A percentile compares a stretch with the other conserved stretches of the same genome.
Evolutionary conservation across 2,797 vertebrate species (phyloP).

Genomic region (Rhabdophis nuchalis): DNA sequence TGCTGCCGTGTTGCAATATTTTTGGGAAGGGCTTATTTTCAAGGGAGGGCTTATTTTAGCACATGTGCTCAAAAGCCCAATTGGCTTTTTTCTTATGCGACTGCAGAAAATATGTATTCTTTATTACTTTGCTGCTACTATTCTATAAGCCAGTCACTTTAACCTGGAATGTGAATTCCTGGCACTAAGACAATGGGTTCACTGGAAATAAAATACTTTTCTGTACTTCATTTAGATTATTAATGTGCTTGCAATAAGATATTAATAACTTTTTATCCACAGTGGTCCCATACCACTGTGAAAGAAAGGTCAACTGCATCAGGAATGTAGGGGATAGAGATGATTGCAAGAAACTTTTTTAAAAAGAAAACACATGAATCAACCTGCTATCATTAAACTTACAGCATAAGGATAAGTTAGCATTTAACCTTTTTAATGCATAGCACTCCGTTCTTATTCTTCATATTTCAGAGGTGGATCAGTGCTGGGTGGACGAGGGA

Average conservation of each 20-base stretch:
- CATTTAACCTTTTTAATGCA: neutral
- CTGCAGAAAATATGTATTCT: slow-evolving; percentile 25
- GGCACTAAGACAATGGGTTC: slow-evolving; percentile 37
- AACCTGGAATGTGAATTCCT: slow-evolving; percentile 33
- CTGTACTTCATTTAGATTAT: slow-evolving; percentile 65
- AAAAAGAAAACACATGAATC: neutral
- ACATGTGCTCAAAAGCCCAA: no score
- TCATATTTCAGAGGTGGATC: neutral
- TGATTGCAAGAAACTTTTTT: slow-evolving; percentile 23
- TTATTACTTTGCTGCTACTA: slow-evolving; percentile 19
- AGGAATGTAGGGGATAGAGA: slow-evolving; percentile 54
- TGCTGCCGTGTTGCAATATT: no score
- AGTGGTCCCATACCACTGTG: slow-evolving; percentile 58
- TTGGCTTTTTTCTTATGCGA: neutral
- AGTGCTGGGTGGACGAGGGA: no score
- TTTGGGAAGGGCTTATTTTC: no score
- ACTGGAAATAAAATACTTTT: slow-evolving; percentile 49
- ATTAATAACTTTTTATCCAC: slow-evolving; percentile 59
- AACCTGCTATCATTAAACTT: neutral
- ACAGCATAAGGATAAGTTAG: neutral
- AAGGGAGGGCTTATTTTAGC: no score
- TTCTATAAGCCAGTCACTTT: slow-evolving; percentile 54
- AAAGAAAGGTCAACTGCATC: slow-evolving; percentile 58
- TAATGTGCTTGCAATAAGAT: slow-evolving; percentile 58
- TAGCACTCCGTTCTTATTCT: neutral